These are phyloP conservation scores for Sorex fumeus DNA, from an alignment of 2,113 vertebrate genomes.

Conservation along the genomic window DNA sequence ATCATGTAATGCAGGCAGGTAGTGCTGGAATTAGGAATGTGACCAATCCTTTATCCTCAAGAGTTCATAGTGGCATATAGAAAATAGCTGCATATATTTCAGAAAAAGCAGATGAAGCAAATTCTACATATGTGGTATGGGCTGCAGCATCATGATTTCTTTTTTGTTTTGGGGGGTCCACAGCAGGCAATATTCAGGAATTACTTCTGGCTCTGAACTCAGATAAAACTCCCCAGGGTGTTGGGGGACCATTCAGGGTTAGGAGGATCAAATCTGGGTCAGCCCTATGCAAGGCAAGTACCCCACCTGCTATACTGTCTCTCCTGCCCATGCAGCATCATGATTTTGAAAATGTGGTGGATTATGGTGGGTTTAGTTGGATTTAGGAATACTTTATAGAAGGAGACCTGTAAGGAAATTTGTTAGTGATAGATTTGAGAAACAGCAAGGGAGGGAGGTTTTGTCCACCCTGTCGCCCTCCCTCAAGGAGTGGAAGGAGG, in stretches of 20 bases:
- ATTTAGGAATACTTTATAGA: slow-evolving; percentile 44
- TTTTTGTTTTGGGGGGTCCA: not conserved
- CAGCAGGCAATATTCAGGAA: not conserved
- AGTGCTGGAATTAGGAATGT: not conserved
- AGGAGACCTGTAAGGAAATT: slow-evolving; percentile 50
- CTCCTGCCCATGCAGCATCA: too few species aligned
- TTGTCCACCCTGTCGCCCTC: slow-evolving; percentile 2
- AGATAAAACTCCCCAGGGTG: too few species aligned
- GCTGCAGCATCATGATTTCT: not conserved
- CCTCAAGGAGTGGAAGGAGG: slow-evolving; percentile 7
- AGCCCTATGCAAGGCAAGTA: too few species aligned
- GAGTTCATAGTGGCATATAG: slow-evolving; percentile 28
- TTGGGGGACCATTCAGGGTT: too few species aligned
- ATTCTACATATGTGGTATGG: slow-evolving; percentile 25
- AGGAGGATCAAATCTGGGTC: too few species aligned
- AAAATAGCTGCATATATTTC: slow-evolving; percentile 23
- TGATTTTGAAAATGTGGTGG: not conserved
- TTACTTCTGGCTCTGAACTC: too few species aligned
- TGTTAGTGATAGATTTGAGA: slow-evolving; percentile 37
- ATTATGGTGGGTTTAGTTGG: not conserved
- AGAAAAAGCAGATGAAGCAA: not conserved
- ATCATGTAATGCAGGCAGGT: slow-evolving; percentile 2
- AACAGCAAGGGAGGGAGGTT: not conserved
- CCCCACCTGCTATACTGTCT: too few species aligned
- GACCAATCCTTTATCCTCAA: not conserved